These are phyloP conservation scores for Poeciliopsis turrubarensis DNA, from an alignment of 2,113 vertebrate species.

Conservation along the genomic window DNA sequence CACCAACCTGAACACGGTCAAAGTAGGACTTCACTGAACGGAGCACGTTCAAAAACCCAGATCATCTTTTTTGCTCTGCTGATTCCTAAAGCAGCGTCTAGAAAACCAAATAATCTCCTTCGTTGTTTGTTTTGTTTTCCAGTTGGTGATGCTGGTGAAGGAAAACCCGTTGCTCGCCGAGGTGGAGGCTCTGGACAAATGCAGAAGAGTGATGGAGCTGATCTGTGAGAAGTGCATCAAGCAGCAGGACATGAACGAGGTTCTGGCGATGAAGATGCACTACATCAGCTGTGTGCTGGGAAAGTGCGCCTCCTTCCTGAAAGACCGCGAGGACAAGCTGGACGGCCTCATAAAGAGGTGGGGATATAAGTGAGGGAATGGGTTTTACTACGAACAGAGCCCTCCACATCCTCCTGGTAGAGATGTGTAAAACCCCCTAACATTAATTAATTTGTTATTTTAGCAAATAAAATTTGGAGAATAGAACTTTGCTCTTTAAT, in stretches of 20 bases:
- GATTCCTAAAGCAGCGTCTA: neutral
- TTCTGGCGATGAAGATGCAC: conserved; percentile 99
- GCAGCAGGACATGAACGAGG: conserved; percentile 98
- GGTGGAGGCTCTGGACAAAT: conserved; percentile 87
- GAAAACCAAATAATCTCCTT: too few relatives aligned
- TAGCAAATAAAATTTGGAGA: too few relatives aligned
- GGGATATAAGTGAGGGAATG: too few relatives aligned
- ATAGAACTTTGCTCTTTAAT: too few relatives aligned
- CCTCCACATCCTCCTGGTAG: neutral
- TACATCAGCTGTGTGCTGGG: conserved; percentile 94
- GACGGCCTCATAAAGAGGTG: conserved; percentile 92
- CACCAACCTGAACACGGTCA: conserved; percentile 95
- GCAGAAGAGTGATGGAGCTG: conserved; percentile 91
- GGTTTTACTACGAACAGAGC: too few relatives aligned
- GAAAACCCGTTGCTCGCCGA: conserved; percentile 92
- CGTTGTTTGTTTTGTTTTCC: neutral
- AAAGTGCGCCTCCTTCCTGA: conserved; percentile 89
- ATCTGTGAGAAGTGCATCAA: conserved; percentile 98
- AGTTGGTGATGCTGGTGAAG: conserved; percentile 93
- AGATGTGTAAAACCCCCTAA: too few relatives aligned
- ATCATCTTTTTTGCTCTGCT: neutral
- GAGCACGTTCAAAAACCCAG: too few relatives aligned
- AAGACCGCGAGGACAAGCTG: conserved; percentile 89
- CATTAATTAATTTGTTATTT: too few relatives aligned
- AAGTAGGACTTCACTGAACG: conserved; percentile 77